Evolutionary conservation across 2,113 vertebrate genomes (phyloP).

Genomic region (Stigmatopora argus): DNA sequence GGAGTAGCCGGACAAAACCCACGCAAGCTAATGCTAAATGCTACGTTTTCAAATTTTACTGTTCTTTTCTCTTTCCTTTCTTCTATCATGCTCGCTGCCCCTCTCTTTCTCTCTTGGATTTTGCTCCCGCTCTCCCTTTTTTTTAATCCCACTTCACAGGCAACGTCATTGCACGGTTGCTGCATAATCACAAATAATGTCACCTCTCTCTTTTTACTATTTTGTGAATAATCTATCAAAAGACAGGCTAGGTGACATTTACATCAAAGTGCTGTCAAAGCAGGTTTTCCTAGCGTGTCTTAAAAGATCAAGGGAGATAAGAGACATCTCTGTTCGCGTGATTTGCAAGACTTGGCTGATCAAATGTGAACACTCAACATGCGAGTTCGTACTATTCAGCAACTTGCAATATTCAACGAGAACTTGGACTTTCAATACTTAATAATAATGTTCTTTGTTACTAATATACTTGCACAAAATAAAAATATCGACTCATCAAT

Average conservation of each 20-base stretch:
- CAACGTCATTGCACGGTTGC: conserved; percentile 17
- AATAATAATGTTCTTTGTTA: too few relatives aligned
- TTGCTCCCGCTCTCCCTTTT: conserved; percentile 1
- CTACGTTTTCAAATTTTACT: too few relatives aligned
- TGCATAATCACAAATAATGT: conserved; percentile 50
- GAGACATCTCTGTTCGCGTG: conserved; percentile 36
- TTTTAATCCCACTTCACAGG: conserved; percentile 23
- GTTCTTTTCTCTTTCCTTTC: background rate
- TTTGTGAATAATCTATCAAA: conserved; percentile 51
- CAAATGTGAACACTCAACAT: conserved; percentile 30
- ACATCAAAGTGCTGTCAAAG: conserved; percentile 40
- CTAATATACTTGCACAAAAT: too few relatives aligned
- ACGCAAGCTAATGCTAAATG: too few relatives aligned
- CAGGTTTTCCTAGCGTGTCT: conserved; percentile 34
- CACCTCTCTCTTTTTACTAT: conserved; percentile 12
- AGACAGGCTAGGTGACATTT: conserved; percentile 43
- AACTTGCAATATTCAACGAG: too few relatives aligned
- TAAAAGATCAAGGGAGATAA: conserved; percentile 34
- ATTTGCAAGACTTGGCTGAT: conserved; percentile 45
- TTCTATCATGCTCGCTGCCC: background rate
- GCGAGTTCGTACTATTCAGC: conserved; percentile 6
- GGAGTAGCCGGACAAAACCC: too few relatives aligned
- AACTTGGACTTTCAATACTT: too few relatives aligned
- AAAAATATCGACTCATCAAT: too few relatives aligned
- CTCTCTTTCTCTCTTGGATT: background rate